Base-by-base conservation (phyloP, 2,888 invertebrate species). In the Oxyteleia sp. region DNA sequence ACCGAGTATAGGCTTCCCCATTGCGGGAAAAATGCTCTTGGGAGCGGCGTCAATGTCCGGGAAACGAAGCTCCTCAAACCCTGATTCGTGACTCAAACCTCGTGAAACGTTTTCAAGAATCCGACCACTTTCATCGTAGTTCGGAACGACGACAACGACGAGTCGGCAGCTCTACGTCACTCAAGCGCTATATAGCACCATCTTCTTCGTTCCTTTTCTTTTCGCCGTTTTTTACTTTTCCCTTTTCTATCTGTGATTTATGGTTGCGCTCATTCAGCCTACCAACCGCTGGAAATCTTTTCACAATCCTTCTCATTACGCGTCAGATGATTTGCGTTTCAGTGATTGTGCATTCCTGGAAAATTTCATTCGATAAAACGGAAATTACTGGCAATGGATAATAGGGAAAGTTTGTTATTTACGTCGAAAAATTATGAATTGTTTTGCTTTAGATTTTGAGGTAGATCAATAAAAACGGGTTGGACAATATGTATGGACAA, bases 41-140 rank as follows among this genome's bases (percentile, higher is more conserved):
- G 91, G 93, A 92, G 88, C 88, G 89, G 88, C 90, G 92, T 92
- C 92, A 92, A 92, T 91, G 92, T 92, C 89, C 90, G 85, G 86
- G 74, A 87, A 87, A 86, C 84, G 84, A 63, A 53, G 66, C 72
- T 16, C 35, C 53, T 49, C 72, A 49, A 71, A 71, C 78, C 80
- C 55, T 15, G 75, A 66, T 49, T 38, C 71, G n/a, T 15, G 63
- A 23, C 82, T 72, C 79, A 49, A 82, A 84, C 68, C 82, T 68
- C 83, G 75, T 55, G 82, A 85, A 86, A 85, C 87, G 86, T 80
- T 82, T 82, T 87, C 85, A 86, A 86, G 87, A 87, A 87, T 85
- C 79, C 84, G 78, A 78, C 76, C 84, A 66, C 78, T 85, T 81
- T 81, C 78, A 59, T 76, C 66, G 59, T 45, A 32, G 69, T 49